Evolutionary conservation across 2,888 invertebrate species (phyloP).

Genomic region (Andricus quercusramuli): DNA sequence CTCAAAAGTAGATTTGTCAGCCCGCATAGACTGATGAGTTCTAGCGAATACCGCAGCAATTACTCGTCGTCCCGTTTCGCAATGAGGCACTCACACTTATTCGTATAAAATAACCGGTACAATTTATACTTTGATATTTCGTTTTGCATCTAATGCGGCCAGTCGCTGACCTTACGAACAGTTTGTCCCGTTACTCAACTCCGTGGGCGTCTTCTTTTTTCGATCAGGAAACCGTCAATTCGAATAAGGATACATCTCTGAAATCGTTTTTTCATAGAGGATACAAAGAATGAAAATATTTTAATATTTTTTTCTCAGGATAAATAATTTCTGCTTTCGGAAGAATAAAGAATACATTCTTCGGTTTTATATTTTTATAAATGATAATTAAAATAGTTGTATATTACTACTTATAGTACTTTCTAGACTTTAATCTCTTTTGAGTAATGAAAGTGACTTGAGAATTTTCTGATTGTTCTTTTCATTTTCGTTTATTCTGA

Average conservation of each 20-base stretch:
- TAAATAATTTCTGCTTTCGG: not conserved
- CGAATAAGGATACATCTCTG: not conserved
- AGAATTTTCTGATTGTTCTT: not conserved
- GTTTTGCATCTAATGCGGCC: slow-evolving; percentile 56
- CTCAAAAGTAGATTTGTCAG: slow-evolving; percentile 65
- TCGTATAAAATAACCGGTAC: slow-evolving; percentile 40
- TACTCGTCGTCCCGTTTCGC: slow-evolving; percentile 39
- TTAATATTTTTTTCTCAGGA: not conserved
- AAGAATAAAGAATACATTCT: not conserved
- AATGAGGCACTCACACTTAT: slow-evolving; percentile 21
- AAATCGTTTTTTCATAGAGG: not conserved
- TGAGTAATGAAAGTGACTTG: not conserved
- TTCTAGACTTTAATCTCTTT: not conserved
- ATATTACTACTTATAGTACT: not conserved
- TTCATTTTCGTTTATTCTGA: not conserved
- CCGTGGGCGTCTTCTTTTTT: slow-evolving; percentile 18
- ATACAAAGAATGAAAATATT: not conserved
- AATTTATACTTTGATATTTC: slow-evolving; percentile 49
- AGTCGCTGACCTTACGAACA: slow-evolving; percentile 58
- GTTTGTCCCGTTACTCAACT: slow-evolving; percentile 65
- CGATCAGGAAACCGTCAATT: not conserved
- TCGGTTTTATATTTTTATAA: not conserved
- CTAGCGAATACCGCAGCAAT: slow-evolving; percentile 28
- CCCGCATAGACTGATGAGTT: slow-evolving; percentile 62
- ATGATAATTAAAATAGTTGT: not conserved